phyloP scores from a whole-genome alignment of 2,888 invertebrate species.

The Cyaniris semiargus region DNA sequence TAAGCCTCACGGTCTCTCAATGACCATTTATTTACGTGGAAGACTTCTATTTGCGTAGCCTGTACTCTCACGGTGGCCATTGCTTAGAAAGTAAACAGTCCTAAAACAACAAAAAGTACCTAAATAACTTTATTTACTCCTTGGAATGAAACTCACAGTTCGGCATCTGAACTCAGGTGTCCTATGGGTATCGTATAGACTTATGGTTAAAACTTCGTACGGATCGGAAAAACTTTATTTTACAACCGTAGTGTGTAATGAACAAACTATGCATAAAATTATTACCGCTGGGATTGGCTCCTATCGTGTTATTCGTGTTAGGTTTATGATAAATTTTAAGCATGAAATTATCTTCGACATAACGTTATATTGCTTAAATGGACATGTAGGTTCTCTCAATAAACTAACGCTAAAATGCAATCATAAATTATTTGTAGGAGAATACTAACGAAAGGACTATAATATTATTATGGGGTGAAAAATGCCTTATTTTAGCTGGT shows the following conservation, averaged over 20 bases:
- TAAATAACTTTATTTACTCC: conserved; percentile 12
- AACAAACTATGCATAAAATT: conserved; percentile 4
- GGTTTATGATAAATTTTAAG: too few species aligned
- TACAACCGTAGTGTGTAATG: background rate
- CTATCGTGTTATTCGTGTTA: background rate
- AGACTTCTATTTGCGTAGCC: background rate
- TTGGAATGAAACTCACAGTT: background rate
- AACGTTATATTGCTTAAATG: too few species aligned
- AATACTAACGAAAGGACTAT: background rate
- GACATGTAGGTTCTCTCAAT: background rate
- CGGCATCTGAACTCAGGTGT: conserved; percentile 14
- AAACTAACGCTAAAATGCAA: background rate
- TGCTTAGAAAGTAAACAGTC: conserved; percentile 26
- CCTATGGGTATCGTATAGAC: conserved; percentile 9
- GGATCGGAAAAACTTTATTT: conserved; percentile 9
- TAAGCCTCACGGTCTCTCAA: background rate
- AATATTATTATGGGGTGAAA: background rate
- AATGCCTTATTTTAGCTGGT: background rate
- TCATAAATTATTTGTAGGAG: background rate
- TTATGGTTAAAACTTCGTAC: conserved; percentile 13
- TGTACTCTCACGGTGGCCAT: conserved; percentile 11
- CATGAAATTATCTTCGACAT: background rate
- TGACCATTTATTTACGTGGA: background rate
- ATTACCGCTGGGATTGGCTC: background rate
- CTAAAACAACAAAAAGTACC: conserved; percentile 24